These are phyloP conservation scores for Cryptotermes secundus DNA, from an alignment of 1,140 invertebrate genomes.

Conservation along the genomic window DNA sequence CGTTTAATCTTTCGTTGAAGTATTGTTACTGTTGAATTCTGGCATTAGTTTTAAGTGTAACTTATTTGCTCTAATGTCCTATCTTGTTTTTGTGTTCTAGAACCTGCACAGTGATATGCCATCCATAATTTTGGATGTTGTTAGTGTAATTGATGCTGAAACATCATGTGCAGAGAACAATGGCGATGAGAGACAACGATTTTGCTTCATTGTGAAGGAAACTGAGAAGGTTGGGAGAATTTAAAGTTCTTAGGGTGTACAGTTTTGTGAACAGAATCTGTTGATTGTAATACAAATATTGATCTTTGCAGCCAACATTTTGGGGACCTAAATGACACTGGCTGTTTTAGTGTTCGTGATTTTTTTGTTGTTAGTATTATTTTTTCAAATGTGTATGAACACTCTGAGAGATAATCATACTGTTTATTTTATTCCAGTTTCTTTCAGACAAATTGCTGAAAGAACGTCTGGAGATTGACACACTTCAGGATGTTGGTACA, in stretches of 20 bases:
- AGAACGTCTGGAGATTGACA: constrained; percentile 91
- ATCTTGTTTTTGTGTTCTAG: constrained; percentile 49
- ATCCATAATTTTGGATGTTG: constrained; percentile 74
- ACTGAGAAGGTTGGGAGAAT: constrained; percentile 61
- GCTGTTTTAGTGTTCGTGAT: too few relatives aligned
- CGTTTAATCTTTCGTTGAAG: too few relatives aligned
- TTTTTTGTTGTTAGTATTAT: too few relatives aligned
- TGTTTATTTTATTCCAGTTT: constrained; percentile 53
- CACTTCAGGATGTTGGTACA: constrained; percentile 86
- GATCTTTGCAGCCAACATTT: background rate
- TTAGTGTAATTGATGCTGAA: constrained; percentile 78
- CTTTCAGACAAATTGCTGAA: constrained; percentile 84
- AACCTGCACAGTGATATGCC: constrained; percentile 71
- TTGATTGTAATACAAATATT: background rate
- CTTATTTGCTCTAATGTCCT: too few relatives aligned
- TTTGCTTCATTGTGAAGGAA: constrained; percentile 75
- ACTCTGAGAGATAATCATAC: background rate
- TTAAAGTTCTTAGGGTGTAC: background rate
- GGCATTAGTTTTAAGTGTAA: too few relatives aligned
- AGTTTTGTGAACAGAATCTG: background rate
- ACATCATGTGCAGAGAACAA: constrained; percentile 56
- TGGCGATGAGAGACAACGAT: constrained; percentile 67
- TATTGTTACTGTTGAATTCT: too few relatives aligned
- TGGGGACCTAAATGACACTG: background rate
- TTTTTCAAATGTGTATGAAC: too few relatives aligned